Percentiles rank a stretch among this genome's conserved stretches.
phyloP scores from a whole-genome alignment of 2,888 invertebrate genomes.

The Acrobasis suavella region DNA sequence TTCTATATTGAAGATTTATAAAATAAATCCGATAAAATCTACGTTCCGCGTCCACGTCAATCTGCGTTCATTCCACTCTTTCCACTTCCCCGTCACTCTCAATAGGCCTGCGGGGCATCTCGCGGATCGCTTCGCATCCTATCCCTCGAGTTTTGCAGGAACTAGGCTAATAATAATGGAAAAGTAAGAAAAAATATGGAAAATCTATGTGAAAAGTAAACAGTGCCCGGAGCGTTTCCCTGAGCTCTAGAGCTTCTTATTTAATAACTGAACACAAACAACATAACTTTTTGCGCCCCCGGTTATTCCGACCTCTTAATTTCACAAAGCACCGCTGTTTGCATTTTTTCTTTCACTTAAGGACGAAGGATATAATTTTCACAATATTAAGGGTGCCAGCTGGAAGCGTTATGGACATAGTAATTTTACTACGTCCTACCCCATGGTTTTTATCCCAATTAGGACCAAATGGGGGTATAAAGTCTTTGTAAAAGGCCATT shows the following conservation, averaged over 20 bases:
- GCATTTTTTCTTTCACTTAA: slow-evolving; percentile 7
- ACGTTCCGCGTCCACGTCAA: too few species aligned
- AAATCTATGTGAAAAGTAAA: background rate
- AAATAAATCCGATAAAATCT: too few species aligned
- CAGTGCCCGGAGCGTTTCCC: background rate
- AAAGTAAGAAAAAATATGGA: background rate
- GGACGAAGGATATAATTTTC: slow-evolving; percentile 5
- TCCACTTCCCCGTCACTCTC: too few species aligned
- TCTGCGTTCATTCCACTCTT: too few species aligned
- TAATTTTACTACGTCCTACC: background rate
- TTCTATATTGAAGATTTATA: too few species aligned
- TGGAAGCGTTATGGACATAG: background rate
- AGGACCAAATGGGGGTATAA: background rate
- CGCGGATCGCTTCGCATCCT: too few species aligned
- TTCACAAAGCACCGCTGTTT: slow-evolving; percentile 13
- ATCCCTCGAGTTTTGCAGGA: too few species aligned
- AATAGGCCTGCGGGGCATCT: too few species aligned
- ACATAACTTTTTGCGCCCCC: slow-evolving; percentile 5
- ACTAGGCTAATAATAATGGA: too few species aligned
- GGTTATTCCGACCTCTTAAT: slow-evolving; percentile 7
- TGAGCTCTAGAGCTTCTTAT: background rate
- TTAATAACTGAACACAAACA: slow-evolving; percentile 8
- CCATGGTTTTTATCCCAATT: background rate
- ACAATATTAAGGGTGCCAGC: background rate
- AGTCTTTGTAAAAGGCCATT: background rate